These are phyloP conservation scores for Priapulus caudatus DNA, from an alignment of 2,888 invertebrate genomes.

Conservation along the genomic window DNA sequence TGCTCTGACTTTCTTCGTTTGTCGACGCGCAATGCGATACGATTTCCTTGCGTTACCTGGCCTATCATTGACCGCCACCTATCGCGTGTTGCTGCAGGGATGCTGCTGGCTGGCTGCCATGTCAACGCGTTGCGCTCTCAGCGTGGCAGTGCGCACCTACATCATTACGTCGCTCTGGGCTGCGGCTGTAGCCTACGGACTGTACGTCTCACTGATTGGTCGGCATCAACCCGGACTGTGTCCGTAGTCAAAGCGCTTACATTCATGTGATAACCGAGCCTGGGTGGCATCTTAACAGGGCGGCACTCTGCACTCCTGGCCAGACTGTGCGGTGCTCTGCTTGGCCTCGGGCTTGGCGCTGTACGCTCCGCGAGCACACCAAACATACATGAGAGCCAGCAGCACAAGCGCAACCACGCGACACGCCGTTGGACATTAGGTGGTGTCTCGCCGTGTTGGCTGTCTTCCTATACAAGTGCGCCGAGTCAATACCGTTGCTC, in stretches of 20 bases:
- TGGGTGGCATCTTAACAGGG: conserved; percentile 53
- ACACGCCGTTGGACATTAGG: no score
- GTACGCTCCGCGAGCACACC: no score
- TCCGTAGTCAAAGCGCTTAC: conserved; percentile 55
- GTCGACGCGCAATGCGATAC: no score
- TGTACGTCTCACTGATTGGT: conserved; percentile 11
- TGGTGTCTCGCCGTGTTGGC: no score
- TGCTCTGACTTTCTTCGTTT: no score
- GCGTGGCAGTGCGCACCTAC: not conserved
- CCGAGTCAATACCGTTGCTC: no score
- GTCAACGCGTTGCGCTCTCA: not conserved
- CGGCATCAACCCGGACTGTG: conserved; percentile 53
- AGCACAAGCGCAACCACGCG: no score
- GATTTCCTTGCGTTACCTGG: no score
- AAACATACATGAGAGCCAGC: no score
- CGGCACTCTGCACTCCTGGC: conserved; percentile 50
- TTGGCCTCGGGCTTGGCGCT: conserved; percentile 20
- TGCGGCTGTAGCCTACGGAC: conserved; percentile 22
- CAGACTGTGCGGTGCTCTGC: conserved; percentile 25
- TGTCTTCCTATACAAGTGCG: no score
- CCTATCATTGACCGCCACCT: no score
- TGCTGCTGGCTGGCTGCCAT: not conserved
- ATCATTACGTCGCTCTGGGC: conserved; percentile 8
- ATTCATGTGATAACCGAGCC: conserved; percentile 52
- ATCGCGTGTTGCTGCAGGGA: no score